phyloP scores from a whole-genome alignment of 2,888 invertebrate species.

The Drosophila seclusa region DNA sequence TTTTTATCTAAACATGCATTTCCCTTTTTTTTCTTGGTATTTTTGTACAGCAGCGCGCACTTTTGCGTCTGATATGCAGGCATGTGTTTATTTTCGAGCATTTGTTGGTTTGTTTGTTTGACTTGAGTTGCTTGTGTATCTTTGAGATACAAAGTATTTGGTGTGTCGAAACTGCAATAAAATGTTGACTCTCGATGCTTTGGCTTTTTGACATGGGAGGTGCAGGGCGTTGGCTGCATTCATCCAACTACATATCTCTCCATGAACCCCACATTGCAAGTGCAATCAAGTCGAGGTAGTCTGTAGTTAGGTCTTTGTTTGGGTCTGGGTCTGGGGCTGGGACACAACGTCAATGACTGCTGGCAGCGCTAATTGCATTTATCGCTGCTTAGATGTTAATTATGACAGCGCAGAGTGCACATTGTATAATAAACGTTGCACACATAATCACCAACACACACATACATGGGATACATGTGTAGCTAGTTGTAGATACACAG shows the following conservation, averaged over 20 bases:
- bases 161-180: constrained; percentile 41
- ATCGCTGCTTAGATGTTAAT: constrained; percentile 76
- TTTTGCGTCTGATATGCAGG: constrained; percentile 4
- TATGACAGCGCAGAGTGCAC: constrained; percentile 65
- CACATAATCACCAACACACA: constrained; percentile 9
- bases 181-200: constrained; percentile 59
- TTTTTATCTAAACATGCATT: constrained; percentile 7
- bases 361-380: constrained; percentile 71
- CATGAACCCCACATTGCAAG: constrained; percentile 77
- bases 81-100: constrained; percentile 47
- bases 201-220: constrained; percentile 61
- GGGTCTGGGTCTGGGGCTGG: constrained; percentile 5
- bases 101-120: constrained; percentile 46
- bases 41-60: constrained; percentile 49
- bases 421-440: constrained; percentile 46
- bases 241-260: constrained; percentile 32
- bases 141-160: constrained; percentile 47
- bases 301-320: constrained; percentile 9
- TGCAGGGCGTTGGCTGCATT: constrained; percentile 50
- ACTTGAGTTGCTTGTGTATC: constrained; percentile 50
- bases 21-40: constrained; percentile 30
- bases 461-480: background rate
- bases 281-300: constrained; percentile 65
- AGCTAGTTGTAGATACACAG: constrained; percentile 8
- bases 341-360: constrained; percentile 53